Conservation (phyloP, 2,797 vertebrate genomes). For the Cirrhinus mrigala region DNA sequence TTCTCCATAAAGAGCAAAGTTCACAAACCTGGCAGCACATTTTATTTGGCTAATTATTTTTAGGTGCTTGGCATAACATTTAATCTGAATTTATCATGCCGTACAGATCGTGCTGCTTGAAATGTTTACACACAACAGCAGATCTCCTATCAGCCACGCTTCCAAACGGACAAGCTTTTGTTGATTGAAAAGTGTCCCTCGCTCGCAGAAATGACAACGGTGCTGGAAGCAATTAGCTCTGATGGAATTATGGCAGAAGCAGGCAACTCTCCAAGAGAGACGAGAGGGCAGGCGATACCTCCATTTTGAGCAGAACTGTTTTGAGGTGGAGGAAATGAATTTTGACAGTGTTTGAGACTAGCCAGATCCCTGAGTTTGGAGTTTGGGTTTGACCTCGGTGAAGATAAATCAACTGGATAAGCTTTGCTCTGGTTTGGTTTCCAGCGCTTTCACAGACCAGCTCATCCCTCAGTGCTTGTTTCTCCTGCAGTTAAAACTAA, state of each 20-base stretch:
- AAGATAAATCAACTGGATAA: slow-evolving; percentile 56
- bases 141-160: slow-evolving; percentile 29
- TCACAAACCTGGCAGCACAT: slow-evolving; percentile 16
- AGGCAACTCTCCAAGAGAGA: slow-evolving; percentile 34
- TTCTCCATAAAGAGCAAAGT: slow-evolving; percentile 10
- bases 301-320: slow-evolving; percentile 54
- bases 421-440: slow-evolving; percentile 21
- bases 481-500: slow-evolving; percentile 54
- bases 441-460: slow-evolving; percentile 29
- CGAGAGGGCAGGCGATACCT: slow-evolving; percentile 31
- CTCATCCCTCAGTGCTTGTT: slow-evolving; percentile 51
- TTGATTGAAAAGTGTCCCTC: slow-evolving; percentile 58
- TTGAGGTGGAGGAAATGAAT: slow-evolving; percentile 52
- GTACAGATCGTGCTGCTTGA: background rate
- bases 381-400: slow-evolving; percentile 61
- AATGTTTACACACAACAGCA: slow-evolving; percentile 50
- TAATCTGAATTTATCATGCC: slow-evolving; percentile 11
- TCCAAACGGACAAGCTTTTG: slow-evolving; percentile 34
- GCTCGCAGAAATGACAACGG: slow-evolving; percentile 57
- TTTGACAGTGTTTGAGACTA: slow-evolving; percentile 56
- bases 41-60: slow-evolving; percentile 43
- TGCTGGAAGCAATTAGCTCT: slow-evolving; percentile 65
- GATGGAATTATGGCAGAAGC: slow-evolving; percentile 64
- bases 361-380: slow-evolving; percentile 58
- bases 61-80: slow-evolving; percentile 6